These are phyloP conservation scores for Coptodon rendalli DNA, from an alignment of 2,113 vertebrate species.

Conservation along the genomic window DNA sequence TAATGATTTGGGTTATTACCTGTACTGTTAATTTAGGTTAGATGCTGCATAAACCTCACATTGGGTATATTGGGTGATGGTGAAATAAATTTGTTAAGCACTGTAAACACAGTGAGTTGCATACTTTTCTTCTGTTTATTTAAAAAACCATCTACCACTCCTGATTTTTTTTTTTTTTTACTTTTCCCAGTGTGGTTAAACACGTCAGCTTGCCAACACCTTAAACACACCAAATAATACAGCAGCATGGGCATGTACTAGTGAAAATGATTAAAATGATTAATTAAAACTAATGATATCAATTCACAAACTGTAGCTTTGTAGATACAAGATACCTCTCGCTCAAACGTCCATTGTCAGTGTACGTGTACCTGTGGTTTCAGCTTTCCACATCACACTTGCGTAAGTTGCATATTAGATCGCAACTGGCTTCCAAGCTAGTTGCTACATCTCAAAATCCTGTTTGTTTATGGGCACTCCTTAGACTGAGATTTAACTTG, in stretches of 20 bases:
- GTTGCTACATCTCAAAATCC: background rate
- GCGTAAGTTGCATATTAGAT: background rate
- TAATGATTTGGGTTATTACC: background rate
- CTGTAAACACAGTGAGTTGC: background rate
- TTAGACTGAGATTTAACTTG: background rate
- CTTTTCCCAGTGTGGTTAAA: background rate
- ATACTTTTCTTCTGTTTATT: background rate
- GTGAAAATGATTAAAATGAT: background rate
- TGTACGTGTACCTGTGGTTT: background rate
- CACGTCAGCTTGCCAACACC: background rate
- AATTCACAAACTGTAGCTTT: background rate
- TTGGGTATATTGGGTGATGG: background rate
- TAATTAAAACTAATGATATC: background rate
- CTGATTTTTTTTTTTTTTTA: background rate
- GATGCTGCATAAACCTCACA: background rate
- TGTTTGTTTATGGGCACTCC: background rate
- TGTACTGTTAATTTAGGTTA: background rate
- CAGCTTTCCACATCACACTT: background rate
- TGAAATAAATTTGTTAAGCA: background rate
- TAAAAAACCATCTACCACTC: background rate
- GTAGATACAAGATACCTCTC: background rate
- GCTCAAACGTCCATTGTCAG: background rate
- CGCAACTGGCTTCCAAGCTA: background rate
- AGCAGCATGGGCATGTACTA: background rate
- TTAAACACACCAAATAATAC: background rate